Conservation (phyloP, 2,888 invertebrate species). For the Xylophagus ater region DNA sequence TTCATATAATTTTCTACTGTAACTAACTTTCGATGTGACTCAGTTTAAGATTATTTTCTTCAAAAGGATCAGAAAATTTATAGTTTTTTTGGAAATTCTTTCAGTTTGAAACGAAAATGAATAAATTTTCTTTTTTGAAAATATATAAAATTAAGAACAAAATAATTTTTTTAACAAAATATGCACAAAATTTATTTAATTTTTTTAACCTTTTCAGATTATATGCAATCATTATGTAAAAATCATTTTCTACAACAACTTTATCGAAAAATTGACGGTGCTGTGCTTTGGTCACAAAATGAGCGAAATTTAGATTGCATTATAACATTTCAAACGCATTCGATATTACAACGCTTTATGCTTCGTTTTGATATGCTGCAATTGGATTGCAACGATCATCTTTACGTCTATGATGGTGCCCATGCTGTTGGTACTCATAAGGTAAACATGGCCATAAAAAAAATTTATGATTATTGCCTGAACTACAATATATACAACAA, state of each 20-base stretch:
- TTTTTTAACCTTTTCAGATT: conserved; percentile 51
- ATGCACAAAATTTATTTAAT: too few relatives aligned
- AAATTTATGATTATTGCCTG: too few relatives aligned
- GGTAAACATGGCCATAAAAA: conserved; percentile 56
- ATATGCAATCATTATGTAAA: conserved; percentile 82
- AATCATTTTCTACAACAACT: conserved; percentile 79
- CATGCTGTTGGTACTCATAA: conserved; percentile 80
- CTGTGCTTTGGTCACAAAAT: conserved; percentile 79
- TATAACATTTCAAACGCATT: conserved; percentile 89
- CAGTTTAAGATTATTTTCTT: too few relatives aligned
- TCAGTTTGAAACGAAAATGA: too few relatives aligned
- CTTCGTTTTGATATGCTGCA: conserved; percentile 83
- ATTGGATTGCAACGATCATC: conserved; percentile 88
- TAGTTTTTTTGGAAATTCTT: too few relatives aligned
- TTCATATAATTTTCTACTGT: too few relatives aligned
- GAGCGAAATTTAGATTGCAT: conserved; percentile 85
- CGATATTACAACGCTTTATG: conserved; percentile 88
- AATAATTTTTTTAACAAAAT: too few relatives aligned
- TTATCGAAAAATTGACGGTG: conserved; percentile 84
- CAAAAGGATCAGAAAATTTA: too few relatives aligned
- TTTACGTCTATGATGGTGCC: conserved; percentile 85
- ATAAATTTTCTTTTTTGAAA: too few relatives aligned
- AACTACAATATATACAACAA: neutral
- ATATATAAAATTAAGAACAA: too few relatives aligned
- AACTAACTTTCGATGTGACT: too few relatives aligned